Base-by-base conservation (phyloP, 2,888 invertebrate genomes). In the Chymomyza amoena region DNA sequence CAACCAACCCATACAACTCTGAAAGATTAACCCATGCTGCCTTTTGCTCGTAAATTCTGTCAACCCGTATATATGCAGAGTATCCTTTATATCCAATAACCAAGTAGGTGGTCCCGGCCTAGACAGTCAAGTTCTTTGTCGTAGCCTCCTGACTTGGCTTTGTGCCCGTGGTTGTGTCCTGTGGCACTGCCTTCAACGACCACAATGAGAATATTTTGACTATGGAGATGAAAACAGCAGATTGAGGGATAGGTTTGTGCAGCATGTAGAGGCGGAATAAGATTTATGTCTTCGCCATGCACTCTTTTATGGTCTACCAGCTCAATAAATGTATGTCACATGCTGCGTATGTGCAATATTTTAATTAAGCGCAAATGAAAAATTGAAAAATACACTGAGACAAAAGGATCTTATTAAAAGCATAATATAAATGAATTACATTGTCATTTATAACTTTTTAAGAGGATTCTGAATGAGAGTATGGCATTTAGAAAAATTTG, bases 331-430 rank as follows among this genome's bases (percentile, higher is more conserved):
- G 79, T 79, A 69, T 72, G 71, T 64, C 28, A 50, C 80, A 80
- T 71, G 79, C 80, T 80, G 80, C 73, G 77, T 75, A 73, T 81
- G 70, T 70, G 80, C 71, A 73, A 79, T 79, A 81, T 80, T 76
- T 80, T 81, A 77, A 80, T 81, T 80, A 79, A 79, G 77, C 79
- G 79, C 78, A 78, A 78, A 73, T 76, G 77, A 78, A 78, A 78
- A 78, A 76, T 71, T 69, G 76, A 66, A 77, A 73, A 68, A 64
- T 36, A 61, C 54, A 70, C 59, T 18, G 56, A 7, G 16, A 16
- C 16, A 2, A 52, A 16, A 52, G 16, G 16, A 16, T 16, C 16
- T 52, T 52, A 52, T 4, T 52, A 16, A 16, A 0, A 6, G 6
- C 36, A 36, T 36, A 36, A 36, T 9, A 36, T 36, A n/a, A n/a